Evolutionary conservation across 2,888 invertebrate species (phyloP).

Genomic region (Drosophila lutescens): DNA sequence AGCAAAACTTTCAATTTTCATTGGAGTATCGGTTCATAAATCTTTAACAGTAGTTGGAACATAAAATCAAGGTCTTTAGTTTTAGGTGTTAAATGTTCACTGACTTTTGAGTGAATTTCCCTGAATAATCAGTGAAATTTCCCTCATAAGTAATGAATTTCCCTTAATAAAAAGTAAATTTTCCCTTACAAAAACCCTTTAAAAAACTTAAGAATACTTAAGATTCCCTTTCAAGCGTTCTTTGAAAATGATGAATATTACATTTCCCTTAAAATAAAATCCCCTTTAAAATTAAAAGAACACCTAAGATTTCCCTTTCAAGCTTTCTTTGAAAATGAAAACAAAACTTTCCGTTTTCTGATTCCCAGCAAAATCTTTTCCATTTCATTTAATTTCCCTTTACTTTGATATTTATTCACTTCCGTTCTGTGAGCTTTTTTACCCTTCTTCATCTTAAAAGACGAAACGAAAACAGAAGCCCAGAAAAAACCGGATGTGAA

Average conservation of each 20-base stretch:
- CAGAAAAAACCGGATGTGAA: slow-evolving; percentile 31
- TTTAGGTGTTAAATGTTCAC: background rate
- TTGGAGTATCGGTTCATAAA: background rate
- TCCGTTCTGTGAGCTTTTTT: slow-evolving; percentile 21
- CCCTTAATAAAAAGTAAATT: no score
- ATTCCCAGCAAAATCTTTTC: slow-evolving; percentile 1
- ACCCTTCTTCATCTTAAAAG: background rate
- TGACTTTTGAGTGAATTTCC: no score
- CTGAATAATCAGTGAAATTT: no score
- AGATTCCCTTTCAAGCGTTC: background rate
- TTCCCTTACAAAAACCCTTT: no score
- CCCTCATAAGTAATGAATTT: no score
- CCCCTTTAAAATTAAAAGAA: no score
- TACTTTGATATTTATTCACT: slow-evolving; percentile 28
- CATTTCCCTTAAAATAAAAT: no score
- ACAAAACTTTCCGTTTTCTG: slow-evolving; percentile 18
- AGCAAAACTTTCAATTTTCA: slow-evolving; percentile 37
- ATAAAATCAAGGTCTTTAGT: slow-evolving; percentile 2
- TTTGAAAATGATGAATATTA: no score
- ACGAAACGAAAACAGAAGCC: background rate
- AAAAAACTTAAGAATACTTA: background rate
- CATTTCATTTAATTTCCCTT: background rate
- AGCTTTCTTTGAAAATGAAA: slow-evolving; percentile 3
- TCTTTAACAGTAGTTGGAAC: background rate
- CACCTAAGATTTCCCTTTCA: background rate